Evolutionary conservation across 2,888 invertebrate species (phyloP), one percentile per base, ranked within the genome.

Genomic region (Gibbula magus): DNA sequence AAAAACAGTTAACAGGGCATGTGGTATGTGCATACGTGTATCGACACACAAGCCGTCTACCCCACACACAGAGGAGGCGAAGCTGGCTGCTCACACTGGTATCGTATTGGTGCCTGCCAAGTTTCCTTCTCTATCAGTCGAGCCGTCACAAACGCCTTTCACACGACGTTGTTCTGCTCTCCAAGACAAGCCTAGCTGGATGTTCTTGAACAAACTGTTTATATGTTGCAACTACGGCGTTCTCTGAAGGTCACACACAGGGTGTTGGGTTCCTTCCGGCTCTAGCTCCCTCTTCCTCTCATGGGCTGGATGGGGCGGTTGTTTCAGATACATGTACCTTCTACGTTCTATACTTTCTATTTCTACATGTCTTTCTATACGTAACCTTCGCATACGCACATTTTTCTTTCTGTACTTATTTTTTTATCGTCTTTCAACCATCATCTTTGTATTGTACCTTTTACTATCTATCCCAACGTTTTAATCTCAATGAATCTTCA

Each of bases 141-240:
- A 61, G 29, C 29, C 61, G 61, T 61, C 61, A 29, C 25, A 61
- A 18, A 61, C 61, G 29, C 29, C 25, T 29, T 61, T 61, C 61
- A 29, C 61, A 25, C 61, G 29, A 25, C 16, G 25, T 18, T 29
- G 29, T 61, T 25, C 29, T 13, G 29, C 29, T 61, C 25, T 61
- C 61, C 18, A 10, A 61, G 61, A 61, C 61, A 61, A 61, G 25
- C 61, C 29, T 29, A 61, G 61, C 61, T 61, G 25, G n/a, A 61
- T 61, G 25, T 29, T 29, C 16, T 13, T 61, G 61, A 61, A 61
- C 61, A 25, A 61, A 61, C 29, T 61, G 61, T 61, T 61, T 61
- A 61, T 61, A 61, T 61, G 16, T 61, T 61, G 61, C 61, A 61
- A 61, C 61, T 61, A 61, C 29, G 61, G 61, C 29, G 61, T 29